Percentiles rank a stretch among this genome's conserved stretches.
These are phyloP conservation scores for Gnatocerus cornutus DNA, from an alignment of 2,888 invertebrate genomes.

Conservation along the genomic window DNA sequence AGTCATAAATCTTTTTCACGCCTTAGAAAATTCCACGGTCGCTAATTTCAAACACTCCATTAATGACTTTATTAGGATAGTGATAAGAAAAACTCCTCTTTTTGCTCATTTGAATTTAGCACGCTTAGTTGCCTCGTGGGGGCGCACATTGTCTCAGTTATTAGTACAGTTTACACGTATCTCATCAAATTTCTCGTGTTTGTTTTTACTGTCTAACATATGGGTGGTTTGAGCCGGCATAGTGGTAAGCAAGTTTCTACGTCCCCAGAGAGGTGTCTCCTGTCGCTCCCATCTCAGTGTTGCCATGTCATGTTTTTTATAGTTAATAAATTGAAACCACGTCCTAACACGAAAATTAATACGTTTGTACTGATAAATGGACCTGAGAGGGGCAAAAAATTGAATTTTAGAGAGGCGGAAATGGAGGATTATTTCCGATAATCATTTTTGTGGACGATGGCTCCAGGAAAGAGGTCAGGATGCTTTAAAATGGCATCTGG, in stretches of 20 bases:
- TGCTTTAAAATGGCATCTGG: no score
- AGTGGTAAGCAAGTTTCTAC: slow-evolving; percentile 5
- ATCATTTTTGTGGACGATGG: neutral
- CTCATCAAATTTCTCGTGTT: slow-evolving; percentile 36
- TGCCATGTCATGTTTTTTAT: slow-evolving; percentile 16
- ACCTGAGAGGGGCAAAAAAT: neutral
- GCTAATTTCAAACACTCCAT: no score
- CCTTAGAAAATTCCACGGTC: no score
- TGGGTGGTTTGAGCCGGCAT: slow-evolving; percentile 30
- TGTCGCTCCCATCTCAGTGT: slow-evolving; percentile 15
- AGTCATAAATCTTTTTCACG: no score
- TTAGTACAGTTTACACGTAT: slow-evolving; percentile 38
- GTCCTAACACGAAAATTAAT: slow-evolving; percentile 9
- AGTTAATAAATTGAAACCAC: slow-evolving; percentile 24
- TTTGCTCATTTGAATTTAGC: neutral
- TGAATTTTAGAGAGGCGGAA: neutral
- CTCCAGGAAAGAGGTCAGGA: no score
- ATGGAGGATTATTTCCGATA: neutral
- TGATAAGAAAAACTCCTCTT: no score
- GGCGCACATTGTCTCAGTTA: slow-evolving; percentile 22
- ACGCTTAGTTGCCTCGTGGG: neutral
- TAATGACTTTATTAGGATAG: no score
- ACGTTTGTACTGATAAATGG: slow-evolving; percentile 1
- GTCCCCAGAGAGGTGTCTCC: slow-evolving; percentile 16
- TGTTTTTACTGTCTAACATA: slow-evolving; percentile 24